phyloP scores from a whole-genome alignment of 2,113 vertebrate genomes.

The Calyptommatus sinebrachiatus region DNA sequence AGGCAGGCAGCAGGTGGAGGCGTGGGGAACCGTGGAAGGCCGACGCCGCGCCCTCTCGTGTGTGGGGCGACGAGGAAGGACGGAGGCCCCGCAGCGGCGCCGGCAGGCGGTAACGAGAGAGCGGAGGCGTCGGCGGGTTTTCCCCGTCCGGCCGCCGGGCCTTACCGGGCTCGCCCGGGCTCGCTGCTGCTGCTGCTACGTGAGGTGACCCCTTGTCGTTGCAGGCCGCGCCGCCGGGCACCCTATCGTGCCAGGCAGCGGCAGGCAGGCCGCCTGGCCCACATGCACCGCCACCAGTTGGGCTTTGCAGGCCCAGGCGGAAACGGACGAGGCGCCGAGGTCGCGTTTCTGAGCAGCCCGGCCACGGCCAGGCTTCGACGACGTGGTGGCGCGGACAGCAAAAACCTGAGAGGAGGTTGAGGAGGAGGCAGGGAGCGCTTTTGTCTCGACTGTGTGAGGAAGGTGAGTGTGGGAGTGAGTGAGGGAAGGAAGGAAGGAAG shows the following conservation, averaged over 20 bases:
- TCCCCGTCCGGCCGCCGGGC: neutral
- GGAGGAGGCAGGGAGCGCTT: too few species aligned
- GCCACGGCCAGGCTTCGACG: constrained; percentile 24
- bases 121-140: neutral
- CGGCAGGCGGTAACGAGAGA: neutral
- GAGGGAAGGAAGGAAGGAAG: neutral
- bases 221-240: neutral
- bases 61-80: neutral
- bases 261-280: constrained; percentile 1
- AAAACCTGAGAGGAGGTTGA: too few species aligned
- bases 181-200: neutral
- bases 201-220: neutral
- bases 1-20: neutral
- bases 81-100: neutral
- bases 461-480: too few species aligned
- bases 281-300: neutral
- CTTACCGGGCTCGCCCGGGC: neutral
- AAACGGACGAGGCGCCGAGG: constrained; percentile 25
- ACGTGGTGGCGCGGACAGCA: neutral
- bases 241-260: neutral
- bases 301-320: constrained; percentile 45
- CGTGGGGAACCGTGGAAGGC: neutral
- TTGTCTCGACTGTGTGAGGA: too few species aligned
- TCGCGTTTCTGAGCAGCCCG: constrained; percentile 21
- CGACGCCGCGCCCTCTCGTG: neutral